Conservation (phyloP, 2,113 vertebrate genomes). For the Xiphias gladius region DNA sequence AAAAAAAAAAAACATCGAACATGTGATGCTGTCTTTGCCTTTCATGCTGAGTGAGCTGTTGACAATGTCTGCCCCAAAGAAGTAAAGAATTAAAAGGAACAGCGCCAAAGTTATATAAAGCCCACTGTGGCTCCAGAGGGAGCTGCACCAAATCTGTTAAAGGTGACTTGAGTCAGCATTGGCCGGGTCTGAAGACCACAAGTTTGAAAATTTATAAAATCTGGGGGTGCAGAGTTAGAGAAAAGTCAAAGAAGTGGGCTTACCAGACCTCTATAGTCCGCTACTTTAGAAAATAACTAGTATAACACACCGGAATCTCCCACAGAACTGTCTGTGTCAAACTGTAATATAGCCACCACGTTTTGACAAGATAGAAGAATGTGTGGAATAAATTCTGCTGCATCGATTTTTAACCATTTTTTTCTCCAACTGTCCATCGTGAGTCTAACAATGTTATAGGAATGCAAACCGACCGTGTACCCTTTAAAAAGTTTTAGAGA, state of each 20-base stretch:
- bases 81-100: no score
- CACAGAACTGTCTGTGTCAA: neutral
- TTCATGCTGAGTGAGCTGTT: neutral
- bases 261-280: neutral
- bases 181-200: neutral
- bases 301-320: neutral
- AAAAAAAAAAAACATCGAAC: slow-evolving; percentile 11
- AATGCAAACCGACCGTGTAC: neutral
- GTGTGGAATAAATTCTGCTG: neutral
- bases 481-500: no score
- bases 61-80: neutral
- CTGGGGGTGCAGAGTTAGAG: neutral
- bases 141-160: neutral
- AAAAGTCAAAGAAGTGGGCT: neutral
- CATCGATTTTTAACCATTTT: no score
- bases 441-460: neutral
- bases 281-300: neutral
- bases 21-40: neutral
- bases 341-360: neutral
- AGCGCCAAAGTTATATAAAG: neutral
- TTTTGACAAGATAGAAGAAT: neutral
- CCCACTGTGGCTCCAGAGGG: neutral
- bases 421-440: no score
- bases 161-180: neutral
- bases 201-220: neutral